A percentile compares a stretch with the other conserved stretches of the same genome.
Conservation (phyloP, 2,797 vertebrate genomes). For the Pachyuromys duprasi region DNA sequence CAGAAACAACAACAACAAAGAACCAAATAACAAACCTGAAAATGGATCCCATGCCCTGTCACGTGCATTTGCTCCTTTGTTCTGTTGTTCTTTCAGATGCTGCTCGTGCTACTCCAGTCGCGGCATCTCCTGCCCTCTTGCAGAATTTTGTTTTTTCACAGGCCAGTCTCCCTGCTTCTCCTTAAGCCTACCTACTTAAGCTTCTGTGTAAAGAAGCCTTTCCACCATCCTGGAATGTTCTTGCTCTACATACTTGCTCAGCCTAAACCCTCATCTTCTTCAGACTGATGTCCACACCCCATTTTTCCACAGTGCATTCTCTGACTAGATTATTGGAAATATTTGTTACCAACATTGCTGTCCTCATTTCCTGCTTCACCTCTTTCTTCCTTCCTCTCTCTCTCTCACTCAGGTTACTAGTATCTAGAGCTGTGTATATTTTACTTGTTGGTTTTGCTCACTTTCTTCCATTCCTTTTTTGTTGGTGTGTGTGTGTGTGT, state of each 20-base stretch:
- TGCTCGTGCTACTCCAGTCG: not conserved
- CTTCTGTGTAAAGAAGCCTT: not conserved
- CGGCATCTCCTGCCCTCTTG: not conserved
- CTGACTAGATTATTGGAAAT: not conserved
- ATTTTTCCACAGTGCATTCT: not conserved
- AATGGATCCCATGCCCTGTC: too few species aligned
- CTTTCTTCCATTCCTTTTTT: not conserved
- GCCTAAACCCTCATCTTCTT: not conserved
- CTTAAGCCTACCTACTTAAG: not conserved
- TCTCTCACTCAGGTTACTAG: not conserved
- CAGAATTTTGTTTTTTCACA: not conserved
- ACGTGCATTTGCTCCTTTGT: too few species aligned
- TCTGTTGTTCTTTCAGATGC: not conserved
- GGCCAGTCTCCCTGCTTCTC: too few species aligned
- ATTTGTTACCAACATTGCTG: too few species aligned
- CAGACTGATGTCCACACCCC: too few species aligned
- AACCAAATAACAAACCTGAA: not conserved
- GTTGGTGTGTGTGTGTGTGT: too few species aligned
- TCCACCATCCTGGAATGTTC: not conserved
- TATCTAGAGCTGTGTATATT: not conserved
- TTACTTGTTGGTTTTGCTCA: not conserved
- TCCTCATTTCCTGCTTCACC: not conserved
- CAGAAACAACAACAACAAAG: not conserved
- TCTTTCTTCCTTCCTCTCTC: too few species aligned
- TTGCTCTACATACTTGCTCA: not conserved